Percentiles rank a stretch among this genome's conserved stretches.
Evolutionary conservation across 2,113 vertebrate species (phyloP).

Genomic region (Oxyruncus cristatus): DNA sequence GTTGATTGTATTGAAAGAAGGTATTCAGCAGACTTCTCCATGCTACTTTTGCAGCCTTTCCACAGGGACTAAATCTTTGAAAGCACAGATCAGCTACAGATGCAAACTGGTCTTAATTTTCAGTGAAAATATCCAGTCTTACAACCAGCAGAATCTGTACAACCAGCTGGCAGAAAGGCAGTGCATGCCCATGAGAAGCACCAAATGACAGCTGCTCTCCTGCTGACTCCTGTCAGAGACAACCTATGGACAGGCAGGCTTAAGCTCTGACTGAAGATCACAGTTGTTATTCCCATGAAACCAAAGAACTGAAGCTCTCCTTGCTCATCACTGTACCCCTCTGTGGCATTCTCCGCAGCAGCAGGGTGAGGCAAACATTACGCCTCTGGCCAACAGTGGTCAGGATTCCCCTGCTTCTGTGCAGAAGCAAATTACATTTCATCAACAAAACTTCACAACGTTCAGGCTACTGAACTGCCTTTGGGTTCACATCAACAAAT

Average conservation of each 20-base stretch:
- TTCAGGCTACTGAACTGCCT: background rate
- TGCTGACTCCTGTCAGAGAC: background rate
- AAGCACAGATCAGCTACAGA: background rate
- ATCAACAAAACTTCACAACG: background rate
- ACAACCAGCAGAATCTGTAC: background rate
- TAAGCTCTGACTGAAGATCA: background rate
- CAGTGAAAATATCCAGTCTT: background rate
- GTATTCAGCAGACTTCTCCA: background rate
- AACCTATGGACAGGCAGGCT: background rate
- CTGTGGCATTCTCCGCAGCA: background rate
- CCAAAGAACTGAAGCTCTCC: background rate
- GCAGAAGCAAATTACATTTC: background rate
- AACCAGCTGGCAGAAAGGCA: background rate
- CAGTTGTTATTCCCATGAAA: background rate
- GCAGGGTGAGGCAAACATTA: background rate
- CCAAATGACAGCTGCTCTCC: background rate
- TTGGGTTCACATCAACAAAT: background rate
- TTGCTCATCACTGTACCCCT: background rate
- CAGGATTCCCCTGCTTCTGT: background rate
- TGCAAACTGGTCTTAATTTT: background rate
- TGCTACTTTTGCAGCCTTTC: background rate
- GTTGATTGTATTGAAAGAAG: background rate
- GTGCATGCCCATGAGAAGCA: background rate
- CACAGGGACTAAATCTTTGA: background rate
- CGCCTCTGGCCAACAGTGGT: background rate